Percentiles rank a stretch among this genome's conserved stretches.
These are phyloP conservation scores for Hetaerina titia DNA, from an alignment of 2,888 invertebrate species.

Conservation along the genomic window DNA sequence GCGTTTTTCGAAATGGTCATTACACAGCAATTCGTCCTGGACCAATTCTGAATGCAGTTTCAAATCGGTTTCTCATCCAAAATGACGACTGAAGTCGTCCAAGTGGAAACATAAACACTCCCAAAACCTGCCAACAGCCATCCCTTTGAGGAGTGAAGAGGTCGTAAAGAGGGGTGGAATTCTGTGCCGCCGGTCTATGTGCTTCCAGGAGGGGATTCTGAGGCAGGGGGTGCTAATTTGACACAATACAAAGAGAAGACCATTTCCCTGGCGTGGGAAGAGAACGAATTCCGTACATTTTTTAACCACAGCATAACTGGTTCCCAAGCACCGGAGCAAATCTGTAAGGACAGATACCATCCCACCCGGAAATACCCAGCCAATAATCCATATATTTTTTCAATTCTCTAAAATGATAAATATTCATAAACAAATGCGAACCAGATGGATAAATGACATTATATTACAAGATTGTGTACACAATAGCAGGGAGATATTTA, in stretches of 20 bases:
- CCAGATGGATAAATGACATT: too few relatives aligned
- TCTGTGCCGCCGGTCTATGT: not conserved
- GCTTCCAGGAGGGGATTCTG: not conserved
- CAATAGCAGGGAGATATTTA: too few relatives aligned
- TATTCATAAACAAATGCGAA: too few relatives aligned
- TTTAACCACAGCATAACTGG: not conserved
- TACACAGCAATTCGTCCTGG: too few relatives aligned
- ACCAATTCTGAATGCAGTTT: not conserved
- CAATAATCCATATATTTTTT: too few relatives aligned
- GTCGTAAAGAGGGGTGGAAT: not conserved
- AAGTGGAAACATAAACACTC: not conserved
- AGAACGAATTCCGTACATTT: not conserved
- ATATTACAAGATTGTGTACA: too few relatives aligned
- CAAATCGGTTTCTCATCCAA: not conserved
- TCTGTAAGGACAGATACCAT: too few relatives aligned
- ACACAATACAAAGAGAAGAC: not conserved
- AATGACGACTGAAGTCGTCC: not conserved
- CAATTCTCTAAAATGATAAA: too few relatives aligned
- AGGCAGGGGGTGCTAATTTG: not conserved
- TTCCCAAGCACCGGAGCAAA: not conserved
- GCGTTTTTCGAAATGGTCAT: too few relatives aligned
- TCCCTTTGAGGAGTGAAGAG: not conserved
- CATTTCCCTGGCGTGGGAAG: not conserved
- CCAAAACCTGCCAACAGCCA: too few relatives aligned
- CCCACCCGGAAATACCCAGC: too few relatives aligned